Evolutionary conservation across 2,797 vertebrate genomes (phyloP).

Genomic region (Phoeniculus purpureus): DNA sequence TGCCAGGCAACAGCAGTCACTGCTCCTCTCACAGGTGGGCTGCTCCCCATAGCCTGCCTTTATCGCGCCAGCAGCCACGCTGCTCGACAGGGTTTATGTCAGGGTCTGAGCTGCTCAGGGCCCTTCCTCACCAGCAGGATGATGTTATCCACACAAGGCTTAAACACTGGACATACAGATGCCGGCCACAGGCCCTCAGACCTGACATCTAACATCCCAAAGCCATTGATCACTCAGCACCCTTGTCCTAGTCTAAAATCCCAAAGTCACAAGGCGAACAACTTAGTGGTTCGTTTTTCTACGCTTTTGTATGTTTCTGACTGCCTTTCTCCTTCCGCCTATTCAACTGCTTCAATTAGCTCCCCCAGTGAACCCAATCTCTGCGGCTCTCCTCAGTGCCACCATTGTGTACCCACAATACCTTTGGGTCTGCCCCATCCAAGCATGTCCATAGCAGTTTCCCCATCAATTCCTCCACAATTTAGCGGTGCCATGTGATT

Average conservation of each 20-base stretch:
- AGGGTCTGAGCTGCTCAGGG: not conserved
- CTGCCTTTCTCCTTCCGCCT: conserved; percentile 48
- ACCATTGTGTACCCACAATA: conserved; percentile 70
- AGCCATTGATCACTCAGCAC: conserved; percentile 59
- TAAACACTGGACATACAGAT: not conserved
- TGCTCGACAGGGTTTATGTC: not conserved
- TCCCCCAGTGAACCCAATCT: conserved; percentile 53
- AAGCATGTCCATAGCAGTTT: conserved; percentile 45
- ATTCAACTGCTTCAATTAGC: conserved; percentile 64
- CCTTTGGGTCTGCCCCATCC: conserved; percentile 51
- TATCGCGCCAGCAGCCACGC: not conserved
- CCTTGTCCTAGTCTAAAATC: conserved; percentile 43
- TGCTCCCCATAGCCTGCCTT: not conserved
- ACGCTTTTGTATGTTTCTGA: conserved; percentile 43
- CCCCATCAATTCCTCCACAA: conserved; percentile 51
- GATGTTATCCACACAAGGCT: not conserved
- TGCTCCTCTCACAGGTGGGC: rapidly evolving
- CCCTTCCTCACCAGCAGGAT: not conserved
- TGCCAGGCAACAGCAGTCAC: not conserved
- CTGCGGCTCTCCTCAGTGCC: conserved; percentile 23
- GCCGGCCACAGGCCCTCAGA: conserved; percentile 13
- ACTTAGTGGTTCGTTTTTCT: conserved; percentile 47
- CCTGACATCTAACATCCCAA: conserved; percentile 40
- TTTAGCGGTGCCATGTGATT: conserved; percentile 50
- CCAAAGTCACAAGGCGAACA: conserved; percentile 68